Conservation (phyloP, 2,113 vertebrate genomes). For the Ellobius talpinus region DNA sequence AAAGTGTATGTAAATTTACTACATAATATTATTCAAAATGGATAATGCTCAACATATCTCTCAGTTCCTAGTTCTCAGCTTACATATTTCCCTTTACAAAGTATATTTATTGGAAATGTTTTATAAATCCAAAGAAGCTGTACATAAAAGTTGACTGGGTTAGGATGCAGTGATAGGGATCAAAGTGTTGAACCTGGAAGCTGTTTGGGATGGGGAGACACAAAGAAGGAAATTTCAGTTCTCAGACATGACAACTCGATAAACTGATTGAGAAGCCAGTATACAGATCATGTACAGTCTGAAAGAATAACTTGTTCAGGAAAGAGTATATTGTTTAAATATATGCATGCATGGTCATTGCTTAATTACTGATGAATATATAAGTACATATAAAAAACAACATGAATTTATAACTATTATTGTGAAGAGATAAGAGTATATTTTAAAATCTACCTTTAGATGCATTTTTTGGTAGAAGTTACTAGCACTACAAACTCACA, state of each 20-base stretch:
- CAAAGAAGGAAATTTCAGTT: not conserved
- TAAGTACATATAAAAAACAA: not conserved
- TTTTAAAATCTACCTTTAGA: not conserved
- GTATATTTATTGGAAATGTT: not conserved
- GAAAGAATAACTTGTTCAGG: not conserved
- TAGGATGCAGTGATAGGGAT: not conserved
- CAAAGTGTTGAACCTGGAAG: not conserved
- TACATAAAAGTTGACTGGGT: not conserved
- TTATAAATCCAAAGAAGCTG: not conserved
- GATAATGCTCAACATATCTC: not conserved
- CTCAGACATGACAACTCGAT: not conserved
- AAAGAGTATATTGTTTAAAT: not conserved
- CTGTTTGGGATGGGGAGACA: not conserved
- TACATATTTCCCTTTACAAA: not conserved
- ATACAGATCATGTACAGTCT: not conserved
- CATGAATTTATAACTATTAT: not conserved
- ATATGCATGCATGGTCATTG: not conserved
- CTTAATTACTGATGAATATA: not conserved
- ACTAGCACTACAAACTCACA: not conserved
- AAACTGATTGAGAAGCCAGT: not conserved
- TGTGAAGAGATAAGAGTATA: not conserved
- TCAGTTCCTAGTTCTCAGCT: not conserved
- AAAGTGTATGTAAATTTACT: not conserved
- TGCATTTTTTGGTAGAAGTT: not conserved
- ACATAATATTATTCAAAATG: not conserved